phyloP scores from a whole-genome alignment of 2,888 invertebrate species.

The Ctenicera cuprea region DNA sequence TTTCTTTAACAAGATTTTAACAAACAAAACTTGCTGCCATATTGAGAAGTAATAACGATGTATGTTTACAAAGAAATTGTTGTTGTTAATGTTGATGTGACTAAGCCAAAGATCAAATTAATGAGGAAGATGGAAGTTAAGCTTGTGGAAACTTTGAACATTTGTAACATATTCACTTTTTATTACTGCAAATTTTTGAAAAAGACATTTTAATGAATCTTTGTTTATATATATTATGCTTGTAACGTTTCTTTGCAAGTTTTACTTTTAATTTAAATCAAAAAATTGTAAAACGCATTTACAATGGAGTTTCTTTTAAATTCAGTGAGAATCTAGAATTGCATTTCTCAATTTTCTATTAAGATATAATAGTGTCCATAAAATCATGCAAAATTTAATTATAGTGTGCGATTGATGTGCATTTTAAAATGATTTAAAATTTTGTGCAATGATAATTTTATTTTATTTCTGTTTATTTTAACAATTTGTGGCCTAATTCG shows the following conservation, averaged over 20 bases:
- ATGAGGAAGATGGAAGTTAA: conserved; percentile 23
- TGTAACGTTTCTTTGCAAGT: no score
- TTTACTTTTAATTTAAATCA: no score
- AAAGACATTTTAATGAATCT: no score
- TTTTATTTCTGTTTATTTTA: no score
- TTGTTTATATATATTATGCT: no score
- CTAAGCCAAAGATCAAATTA: conserved; percentile 32
- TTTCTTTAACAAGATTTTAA: conserved; percentile 23
- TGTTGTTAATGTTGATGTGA: conserved; percentile 39
- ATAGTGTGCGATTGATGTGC: neutral
- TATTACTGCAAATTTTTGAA: neutral
- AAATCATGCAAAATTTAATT: no score
- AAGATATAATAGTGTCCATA: no score
- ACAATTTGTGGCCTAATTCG: no score
- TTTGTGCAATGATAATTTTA: neutral
- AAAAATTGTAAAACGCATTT: no score
- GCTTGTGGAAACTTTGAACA: neutral
- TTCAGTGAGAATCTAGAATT: no score
- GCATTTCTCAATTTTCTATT: no score
- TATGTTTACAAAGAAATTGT: conserved; percentile 21
- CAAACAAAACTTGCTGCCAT: conserved; percentile 25
- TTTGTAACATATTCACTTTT: conserved; percentile 15
- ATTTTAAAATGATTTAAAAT: neutral
- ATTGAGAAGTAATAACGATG: neutral
- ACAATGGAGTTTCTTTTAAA: no score